Base-by-base conservation (phyloP, 2,888 invertebrate genomes). In the Mellilla xanthometata region DNA sequence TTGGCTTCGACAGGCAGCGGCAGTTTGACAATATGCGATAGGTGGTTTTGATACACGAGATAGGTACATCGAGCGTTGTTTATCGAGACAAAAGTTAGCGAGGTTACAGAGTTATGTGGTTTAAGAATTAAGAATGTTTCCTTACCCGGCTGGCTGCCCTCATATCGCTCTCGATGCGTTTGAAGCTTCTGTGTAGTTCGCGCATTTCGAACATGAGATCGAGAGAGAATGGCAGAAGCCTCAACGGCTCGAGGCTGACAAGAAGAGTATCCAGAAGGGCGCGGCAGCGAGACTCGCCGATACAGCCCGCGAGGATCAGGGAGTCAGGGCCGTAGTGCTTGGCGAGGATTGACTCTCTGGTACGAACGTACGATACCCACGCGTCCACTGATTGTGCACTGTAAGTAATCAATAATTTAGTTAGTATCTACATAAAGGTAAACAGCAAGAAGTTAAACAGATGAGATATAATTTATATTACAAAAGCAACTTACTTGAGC, bases 351-450 rank as follows among this genome's bases (percentile, higher is more conserved):
- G 94, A 94, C 75, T 97, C 97, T 55, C 97, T 92, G 8, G 96
- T 95, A 56, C 95, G 92, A 39, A 97, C 90, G 73, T 96, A 97
- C 44, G 95, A 95, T 55, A 96, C 92, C 97, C 97, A 97, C 22
- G 96, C 96, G 66, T 97, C 97, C 59, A 97, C 90, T n/a, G 96
- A 95, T 57, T 95, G 92, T 41, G 96, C 93, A 79, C 95, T 95
- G 86, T 43, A 40, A 52, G 47, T 30, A 40, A 49, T 32, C 11
- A 28, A 32, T 13, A 6, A 13, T 5, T 5, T 19, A 5, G 15
- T 19, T 19, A 19, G 6, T 1, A 19, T 5, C 15, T 5, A 19
- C 1, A 19, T 6, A 19, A 19, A 6, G 15, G 3, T 19, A n/a
- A n/a, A 19, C 15, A 19, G 15, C 4, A 19, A 6, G 4, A 19